phyloP scores from a whole-genome alignment of 1,140 invertebrate species.

The Drosophila melanogaster region Release_6_plus_ISO1_MT NT_033777.3:17002501-17003000 shows the following conservation, averaged over 20 bases:
- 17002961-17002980: conserved; percentile 59
- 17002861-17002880: conserved; percentile 34
- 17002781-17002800: conserved; percentile 1
- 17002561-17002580: background rate
- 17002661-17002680: conserved; percentile 18
- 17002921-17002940: conserved; percentile 7
- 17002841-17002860: conserved; percentile 30
- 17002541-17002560: background rate
- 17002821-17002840: conserved; percentile 46
- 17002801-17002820: conserved; percentile 47
- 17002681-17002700: conserved; percentile 30
- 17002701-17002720: conserved; percentile 37
- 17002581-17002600: background rate
- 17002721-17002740: conserved; percentile 8
- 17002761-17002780: conserved; percentile 1
- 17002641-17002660: background rate
- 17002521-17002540: background rate
- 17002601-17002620: background rate
- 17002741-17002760: conserved; percentile 13
- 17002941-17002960: conserved; percentile 28
- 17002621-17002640: conserved; percentile 20
- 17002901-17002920: conserved; percentile 21
- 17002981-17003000: conserved; percentile 44
- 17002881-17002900: conserved; percentile 43
- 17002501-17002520: background rate